Evolutionary conservation across 2,888 invertebrate genomes (phyloP).

Genomic region (Acanthosoma haemorrhoidale): DNA sequence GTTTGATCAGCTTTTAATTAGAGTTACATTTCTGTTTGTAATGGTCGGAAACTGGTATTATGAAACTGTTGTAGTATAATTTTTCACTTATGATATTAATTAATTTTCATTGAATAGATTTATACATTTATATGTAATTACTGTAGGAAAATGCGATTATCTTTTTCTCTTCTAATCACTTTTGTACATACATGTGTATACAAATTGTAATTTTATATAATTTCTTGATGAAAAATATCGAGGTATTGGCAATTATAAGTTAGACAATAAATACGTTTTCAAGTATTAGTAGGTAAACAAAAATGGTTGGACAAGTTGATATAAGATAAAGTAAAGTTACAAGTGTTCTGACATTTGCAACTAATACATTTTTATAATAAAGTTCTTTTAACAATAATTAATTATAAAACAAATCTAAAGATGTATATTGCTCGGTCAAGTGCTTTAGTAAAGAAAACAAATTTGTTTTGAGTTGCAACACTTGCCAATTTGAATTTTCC

Average conservation of each 20-base stretch:
- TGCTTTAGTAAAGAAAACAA: constrained; percentile 4
- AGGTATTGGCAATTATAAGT: too few relatives aligned
- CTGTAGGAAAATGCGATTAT: too few relatives aligned
- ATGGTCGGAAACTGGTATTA: neutral
- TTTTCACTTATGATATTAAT: neutral
- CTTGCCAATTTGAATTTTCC: neutral
- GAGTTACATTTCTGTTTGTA: neutral
- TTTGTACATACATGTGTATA: constrained; percentile 1
- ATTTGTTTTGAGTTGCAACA: neutral
- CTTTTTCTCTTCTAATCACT: too few relatives aligned
- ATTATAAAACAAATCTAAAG: too few relatives aligned
- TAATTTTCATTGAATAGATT: too few relatives aligned
- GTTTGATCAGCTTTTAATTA: neutral
- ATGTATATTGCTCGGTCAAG: neutral
- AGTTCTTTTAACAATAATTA: too few relatives aligned
- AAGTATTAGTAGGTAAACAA: neutral
- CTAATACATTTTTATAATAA: neutral
- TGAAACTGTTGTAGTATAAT: neutral
- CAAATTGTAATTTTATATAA: neutral
- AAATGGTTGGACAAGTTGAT: too few relatives aligned
- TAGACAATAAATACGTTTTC: neutral
- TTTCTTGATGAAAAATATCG: too few relatives aligned
- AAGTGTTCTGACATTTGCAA: neutral
- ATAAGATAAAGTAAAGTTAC: too few relatives aligned
- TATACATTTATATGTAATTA: too few relatives aligned